Percentiles rank a stretch among this genome's conserved stretches.
phyloP scores from a whole-genome alignment of 1,140 invertebrate genomes.

The Drosophila rufa region DNA sequence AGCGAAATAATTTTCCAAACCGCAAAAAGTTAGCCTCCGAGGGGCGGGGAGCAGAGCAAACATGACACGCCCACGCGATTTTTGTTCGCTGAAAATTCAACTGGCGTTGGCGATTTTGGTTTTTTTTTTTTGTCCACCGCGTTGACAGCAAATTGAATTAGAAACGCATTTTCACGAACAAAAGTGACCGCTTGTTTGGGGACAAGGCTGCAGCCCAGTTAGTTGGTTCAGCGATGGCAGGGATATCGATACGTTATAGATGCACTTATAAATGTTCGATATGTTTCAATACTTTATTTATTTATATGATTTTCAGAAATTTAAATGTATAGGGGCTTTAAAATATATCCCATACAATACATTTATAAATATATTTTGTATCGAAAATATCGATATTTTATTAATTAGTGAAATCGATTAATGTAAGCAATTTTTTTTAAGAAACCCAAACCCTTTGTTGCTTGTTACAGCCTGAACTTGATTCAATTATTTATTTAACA shows the following conservation, averaged over 20 bases:
- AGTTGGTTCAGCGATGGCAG: constrained; percentile 29
- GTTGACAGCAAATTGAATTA: constrained; percentile 81
- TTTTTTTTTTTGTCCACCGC: constrained; percentile 21
- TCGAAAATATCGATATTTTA: not conserved
- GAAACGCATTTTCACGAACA: constrained; percentile 72
- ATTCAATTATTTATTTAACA: not conserved
- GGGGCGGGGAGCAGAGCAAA: constrained; percentile 12
- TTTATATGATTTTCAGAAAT: no score
- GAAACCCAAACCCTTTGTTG: no score
- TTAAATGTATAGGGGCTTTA: no score
- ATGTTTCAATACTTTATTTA: no score
- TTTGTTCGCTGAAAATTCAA: constrained; percentile 36
- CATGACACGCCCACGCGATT: constrained; percentile 61
- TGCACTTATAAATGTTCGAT: not conserved
- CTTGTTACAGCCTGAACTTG: no score
- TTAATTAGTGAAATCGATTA: no score
- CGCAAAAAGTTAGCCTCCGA: constrained; percentile 54
- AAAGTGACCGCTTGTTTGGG: constrained; percentile 47
- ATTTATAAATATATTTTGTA: no score
- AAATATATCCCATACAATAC: no score
- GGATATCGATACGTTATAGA: not conserved
- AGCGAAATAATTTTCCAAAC: constrained; percentile 70
- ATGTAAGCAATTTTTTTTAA: no score
- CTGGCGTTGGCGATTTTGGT: constrained; percentile 20
- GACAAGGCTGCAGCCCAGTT: not conserved